Percentiles rank a stretch among this genome's conserved stretches.
Conservation (phyloP, 1,140 invertebrate genomes). For the Yoshiicerus persimilis region DNA sequence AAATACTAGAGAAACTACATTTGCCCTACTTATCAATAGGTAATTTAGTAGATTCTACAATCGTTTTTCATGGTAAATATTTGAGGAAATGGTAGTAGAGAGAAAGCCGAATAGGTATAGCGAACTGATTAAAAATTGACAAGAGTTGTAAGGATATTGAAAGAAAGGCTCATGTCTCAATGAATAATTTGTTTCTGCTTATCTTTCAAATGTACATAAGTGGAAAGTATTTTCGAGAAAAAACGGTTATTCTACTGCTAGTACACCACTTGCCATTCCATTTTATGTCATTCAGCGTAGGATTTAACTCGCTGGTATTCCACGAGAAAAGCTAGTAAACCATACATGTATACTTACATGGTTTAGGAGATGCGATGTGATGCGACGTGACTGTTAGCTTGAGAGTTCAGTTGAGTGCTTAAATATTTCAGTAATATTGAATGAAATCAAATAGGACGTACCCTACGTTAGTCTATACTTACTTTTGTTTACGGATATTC, state of each 20-base stretch:
- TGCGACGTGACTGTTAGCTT: slow-evolving; percentile 11
- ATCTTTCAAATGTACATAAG: slow-evolving; percentile 6
- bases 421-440: slow-evolving; percentile 23
- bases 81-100: background rate
- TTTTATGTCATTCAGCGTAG: background rate
- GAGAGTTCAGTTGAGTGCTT: slow-evolving; percentile 12
- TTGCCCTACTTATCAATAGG: background rate
- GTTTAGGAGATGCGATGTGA: slow-evolving; percentile 2
- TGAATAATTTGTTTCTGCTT: background rate
- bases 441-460: slow-evolving; percentile 9
- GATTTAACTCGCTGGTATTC: background rate
- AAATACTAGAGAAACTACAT: background rate
- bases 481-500: background rate
- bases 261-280: slow-evolving; percentile 4
- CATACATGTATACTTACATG: slow-evolving; percentile 2
- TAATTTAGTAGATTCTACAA: background rate
- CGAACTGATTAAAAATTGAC: background rate
- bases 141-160: slow-evolving; percentile 4
- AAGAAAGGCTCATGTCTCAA: background rate
- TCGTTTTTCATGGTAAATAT: background rate
- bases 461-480: background rate
- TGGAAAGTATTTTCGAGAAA: background rate
- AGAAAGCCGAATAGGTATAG: background rate
- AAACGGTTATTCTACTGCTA: background rate
- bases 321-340: background rate